Base-by-base conservation (phyloP, 53 echinoderm and acorn worm genomes). In the Stichopus horrens region DNA sequence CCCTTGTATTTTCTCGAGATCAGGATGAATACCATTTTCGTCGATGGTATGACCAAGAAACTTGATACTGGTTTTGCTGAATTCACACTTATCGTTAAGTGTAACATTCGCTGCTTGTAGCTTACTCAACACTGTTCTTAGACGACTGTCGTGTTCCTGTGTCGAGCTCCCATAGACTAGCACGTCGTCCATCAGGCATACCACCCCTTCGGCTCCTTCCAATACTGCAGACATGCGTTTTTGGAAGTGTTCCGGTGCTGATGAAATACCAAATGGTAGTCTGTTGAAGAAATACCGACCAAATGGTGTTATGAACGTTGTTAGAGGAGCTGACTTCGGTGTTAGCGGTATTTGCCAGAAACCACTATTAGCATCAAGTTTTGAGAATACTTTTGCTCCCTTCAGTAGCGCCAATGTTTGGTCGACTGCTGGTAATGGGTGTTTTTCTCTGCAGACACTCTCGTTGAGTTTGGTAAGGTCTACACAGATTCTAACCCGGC, bases 251-350 rank as follows among this genome's bases (percentile, higher is more conserved):
- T 91, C 91, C 5, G 89, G 93, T 14, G 93, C 93, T 4, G 87
- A 91, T 22, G 86, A 90, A 7, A 93, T 93, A 10, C 94, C 94
- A 54, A 94, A 94, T 18, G 94, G 94, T 1, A 91, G 58, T 7
- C 92, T 56, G 88, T 89, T 89, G 77, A 89, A 93, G 5, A 23
- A 51, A 14, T 79, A 93, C 18, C 89, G 54, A 8, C 91, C 89
- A 54, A 89, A 93, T 0, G 91, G 93, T 52, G 93, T 93, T 5
- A 93, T 91, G 86, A 93, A 93, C 23, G 86, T 93, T 0, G 90
- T 91, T 2, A 93, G 65, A 23, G 57, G 54, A 4, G 7, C 10
- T 57, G 90, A 91, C 8, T 89, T 73, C n/a, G 79, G 79, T 7
- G 83, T 66, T 10, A 94, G 63, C 13, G 82, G 90, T 65, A 92